Conservation (phyloP, 1,140 invertebrate genomes). For the Drosophila repletoides region DNA sequence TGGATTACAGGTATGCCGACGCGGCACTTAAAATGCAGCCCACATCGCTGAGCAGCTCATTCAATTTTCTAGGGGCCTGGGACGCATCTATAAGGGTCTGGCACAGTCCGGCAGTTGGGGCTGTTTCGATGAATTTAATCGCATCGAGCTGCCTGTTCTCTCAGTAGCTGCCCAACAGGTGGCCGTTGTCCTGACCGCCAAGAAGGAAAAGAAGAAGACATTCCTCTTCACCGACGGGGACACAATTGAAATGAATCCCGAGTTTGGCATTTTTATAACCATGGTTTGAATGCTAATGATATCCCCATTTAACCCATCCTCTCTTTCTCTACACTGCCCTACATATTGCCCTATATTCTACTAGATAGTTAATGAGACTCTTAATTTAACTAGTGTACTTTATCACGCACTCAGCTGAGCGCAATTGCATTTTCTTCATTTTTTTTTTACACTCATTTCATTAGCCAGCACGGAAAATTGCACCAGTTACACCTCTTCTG, state of each 20-base stretch:
- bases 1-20: conserved; percentile 93
- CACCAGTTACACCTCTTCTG: background rate
- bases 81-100: conserved; percentile 94
- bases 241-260: conserved; percentile 94
- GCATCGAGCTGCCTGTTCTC: conserved; percentile 96
- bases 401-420: conserved; percentile 14
- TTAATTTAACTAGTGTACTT: conserved; percentile 38
- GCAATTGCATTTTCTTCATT: conserved; percentile 18
- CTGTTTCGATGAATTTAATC: conserved; percentile 91
- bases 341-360: background rate
- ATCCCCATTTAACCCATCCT: background rate
- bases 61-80: conserved; percentile 87
- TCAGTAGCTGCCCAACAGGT: conserved; percentile 99
- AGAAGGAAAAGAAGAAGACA: conserved; percentile 94
- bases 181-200: conserved; percentile 94
- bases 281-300: conserved; percentile 87
- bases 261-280: conserved; percentile 98
- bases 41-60: conserved; percentile 24
- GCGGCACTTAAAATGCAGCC: conserved; percentile 32
- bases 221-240: conserved; percentile 98
- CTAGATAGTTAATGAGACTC: conserved; percentile 21
- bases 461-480: conserved; percentile 12
- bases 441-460: conserved; percentile 14
- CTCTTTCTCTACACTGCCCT: background rate
- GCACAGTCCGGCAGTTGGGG: conserved; percentile 98